Conservation (phyloP, 2,888 invertebrate species). For the Ochropleura leucogaster region DNA sequence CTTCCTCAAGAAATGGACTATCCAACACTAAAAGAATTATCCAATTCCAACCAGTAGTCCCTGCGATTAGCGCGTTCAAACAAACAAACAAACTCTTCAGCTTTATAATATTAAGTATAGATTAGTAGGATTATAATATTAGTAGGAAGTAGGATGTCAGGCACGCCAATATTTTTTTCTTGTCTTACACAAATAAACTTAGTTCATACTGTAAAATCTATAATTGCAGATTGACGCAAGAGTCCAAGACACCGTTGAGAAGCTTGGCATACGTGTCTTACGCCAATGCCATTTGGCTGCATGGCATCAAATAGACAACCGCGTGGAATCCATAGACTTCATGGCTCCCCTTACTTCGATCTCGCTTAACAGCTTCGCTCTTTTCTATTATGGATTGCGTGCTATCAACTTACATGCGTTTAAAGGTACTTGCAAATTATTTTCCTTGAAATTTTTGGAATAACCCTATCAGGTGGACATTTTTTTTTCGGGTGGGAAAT, state of each 20-base stretch:
- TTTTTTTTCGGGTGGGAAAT: no score
- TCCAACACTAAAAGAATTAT: no score
- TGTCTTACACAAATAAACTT: neutral
- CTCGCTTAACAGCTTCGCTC: slow-evolving; percentile 88
- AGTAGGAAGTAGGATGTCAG: no score
- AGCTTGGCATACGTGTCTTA: slow-evolving; percentile 84
- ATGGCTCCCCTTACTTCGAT: slow-evolving; percentile 86
- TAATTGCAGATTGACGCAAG: slow-evolving; percentile 86
- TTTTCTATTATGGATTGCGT: slow-evolving; percentile 91
- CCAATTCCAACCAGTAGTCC: no score
- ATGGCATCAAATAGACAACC: slow-evolving; percentile 81
- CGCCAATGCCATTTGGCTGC: slow-evolving; percentile 87
- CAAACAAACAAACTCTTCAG: no score
- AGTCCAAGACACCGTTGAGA: slow-evolving; percentile 81
- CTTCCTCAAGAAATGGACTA: no score
- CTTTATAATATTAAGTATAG: no score
- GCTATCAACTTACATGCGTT: slow-evolving; percentile 88
- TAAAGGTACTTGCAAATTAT: slow-evolving; percentile 75
- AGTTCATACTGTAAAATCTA: neutral
- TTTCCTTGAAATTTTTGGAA: no score
- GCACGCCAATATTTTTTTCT: neutral
- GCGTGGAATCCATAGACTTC: slow-evolving; percentile 82
- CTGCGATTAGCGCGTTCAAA: no score
- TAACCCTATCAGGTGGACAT: no score
- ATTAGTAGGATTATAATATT: no score